These are phyloP conservation scores for Sycophila texana DNA, from an alignment of 2,888 invertebrate species.

Conservation along the genomic window DNA sequence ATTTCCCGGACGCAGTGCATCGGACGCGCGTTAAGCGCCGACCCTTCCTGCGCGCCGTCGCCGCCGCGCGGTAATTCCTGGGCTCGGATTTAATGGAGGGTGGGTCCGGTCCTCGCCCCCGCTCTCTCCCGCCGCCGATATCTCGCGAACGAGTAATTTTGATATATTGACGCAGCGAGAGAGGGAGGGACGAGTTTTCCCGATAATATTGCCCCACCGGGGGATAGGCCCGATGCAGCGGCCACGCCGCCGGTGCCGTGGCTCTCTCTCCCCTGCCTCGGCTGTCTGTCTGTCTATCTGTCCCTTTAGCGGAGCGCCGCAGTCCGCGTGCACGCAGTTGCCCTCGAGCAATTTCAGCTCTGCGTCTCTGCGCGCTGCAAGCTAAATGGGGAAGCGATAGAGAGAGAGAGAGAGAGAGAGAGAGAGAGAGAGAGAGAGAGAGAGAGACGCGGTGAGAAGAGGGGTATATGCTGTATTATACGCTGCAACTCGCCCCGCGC, in stretches of 20 bases:
- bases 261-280: slow-evolving; percentile 40
- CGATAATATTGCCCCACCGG: slow-evolving; percentile 62
- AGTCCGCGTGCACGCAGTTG: neutral
- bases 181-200: slow-evolving; percentile 58
- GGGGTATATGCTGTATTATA: too few species aligned
- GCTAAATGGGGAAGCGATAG: slow-evolving; percentile 40
- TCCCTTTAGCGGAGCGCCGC: neutral
- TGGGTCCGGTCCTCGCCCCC: slow-evolving; percentile 1
- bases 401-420: too few species aligned
- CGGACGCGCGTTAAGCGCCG: slow-evolving; percentile 40
- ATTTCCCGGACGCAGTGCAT: slow-evolving; percentile 11
- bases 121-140: slow-evolving; percentile 57
- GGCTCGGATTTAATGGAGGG: slow-evolving; percentile 61
- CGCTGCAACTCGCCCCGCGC: too few species aligned
- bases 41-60: neutral
- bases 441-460: too few species aligned
- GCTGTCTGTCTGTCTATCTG: slow-evolving; percentile 26
- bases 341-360: slow-evolving; percentile 30
- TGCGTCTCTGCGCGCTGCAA: neutral
- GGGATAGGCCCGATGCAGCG: slow-evolving; percentile 49
- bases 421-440: too few species aligned
- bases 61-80: slow-evolving; percentile 35
- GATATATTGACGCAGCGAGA: slow-evolving; percentile 64
- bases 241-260: too few species aligned
- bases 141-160: slow-evolving; percentile 68